Base-by-base conservation (phyloP, 64 coral and sea anemone genomes). In the Stichodactyla mertensii region DNA sequence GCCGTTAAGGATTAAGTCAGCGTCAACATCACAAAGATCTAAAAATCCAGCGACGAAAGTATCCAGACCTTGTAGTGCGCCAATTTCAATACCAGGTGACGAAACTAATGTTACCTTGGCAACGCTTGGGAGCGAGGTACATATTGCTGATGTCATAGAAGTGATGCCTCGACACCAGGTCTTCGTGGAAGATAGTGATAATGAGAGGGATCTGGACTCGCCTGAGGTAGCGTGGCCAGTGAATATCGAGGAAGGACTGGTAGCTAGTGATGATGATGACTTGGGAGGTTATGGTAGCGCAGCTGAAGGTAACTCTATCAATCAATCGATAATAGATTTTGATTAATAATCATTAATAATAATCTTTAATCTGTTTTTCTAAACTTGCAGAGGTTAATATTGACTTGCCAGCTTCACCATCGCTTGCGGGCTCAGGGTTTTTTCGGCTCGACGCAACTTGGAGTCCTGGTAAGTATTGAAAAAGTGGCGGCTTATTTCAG, bases 81-180 rank as follows among this genome's bases (percentile, higher is more conserved):
- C 78, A 16, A 81, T 81, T 55, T 81, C 52, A 0, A 81, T 81
- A 81, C 36, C 36, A 6, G 36, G 78, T 53, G 78, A 81, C 18
- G 78, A 81, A 19, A 55, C 78, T 5, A 81, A 61, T 52, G 83
- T 36, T 61, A 58, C 83, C 83, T 62, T 85, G 36, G 78, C 85
- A 19, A 91, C 90, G 79, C 77, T 82, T 52, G 90, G 62, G 5
- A 91, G 90, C 55, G 90, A 91, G 55, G 85, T 61, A 80, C 55
- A 83, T 45, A 69, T 91, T 45, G 52, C 51, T 55, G 74, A 91
- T 23, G 77, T 90, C 14, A 54, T 61, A 16, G 85, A 83, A 27
- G 15, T 54, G 4, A 14, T 52, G 5, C 51, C 52, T 91, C 59
- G 85, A 6, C 67, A 78, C 16, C 90, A 91, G 58, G 18, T 61